phyloP scores from a whole-genome alignment of 2,888 invertebrate species.

The Mylabris sibirica region DNA sequence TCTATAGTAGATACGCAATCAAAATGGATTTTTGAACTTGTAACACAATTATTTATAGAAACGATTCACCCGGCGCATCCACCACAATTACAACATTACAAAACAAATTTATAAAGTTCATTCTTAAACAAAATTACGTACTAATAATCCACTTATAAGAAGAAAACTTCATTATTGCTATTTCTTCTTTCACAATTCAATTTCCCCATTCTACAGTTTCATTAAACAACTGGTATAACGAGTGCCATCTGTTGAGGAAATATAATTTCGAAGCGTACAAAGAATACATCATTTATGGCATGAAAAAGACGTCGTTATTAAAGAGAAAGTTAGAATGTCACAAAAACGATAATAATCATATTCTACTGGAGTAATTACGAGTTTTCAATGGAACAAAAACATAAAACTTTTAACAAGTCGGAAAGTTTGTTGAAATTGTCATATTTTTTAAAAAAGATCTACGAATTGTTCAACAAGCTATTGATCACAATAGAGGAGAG shows the following conservation, averaged over 20 bases:
- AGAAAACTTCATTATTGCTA: neutral
- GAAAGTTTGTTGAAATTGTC: neutral
- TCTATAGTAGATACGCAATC: neutral
- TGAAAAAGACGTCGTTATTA: neutral
- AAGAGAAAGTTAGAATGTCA: neutral
- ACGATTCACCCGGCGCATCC: conserved; percentile 11
- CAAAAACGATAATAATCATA: neutral
- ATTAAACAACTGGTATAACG: neutral
- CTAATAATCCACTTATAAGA: neutral
- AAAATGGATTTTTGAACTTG: neutral
- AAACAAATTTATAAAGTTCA: neutral
- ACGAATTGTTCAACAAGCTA: neutral
- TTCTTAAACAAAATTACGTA: neutral
- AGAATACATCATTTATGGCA: neutral
- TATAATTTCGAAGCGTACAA: neutral
- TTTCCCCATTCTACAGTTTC: neutral
- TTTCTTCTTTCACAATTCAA: neutral
- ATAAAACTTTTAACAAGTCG: neutral
- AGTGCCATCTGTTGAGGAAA: neutral
- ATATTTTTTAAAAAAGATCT: neutral
- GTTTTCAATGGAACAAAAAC: neutral
- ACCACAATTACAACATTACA: conserved; percentile 1
- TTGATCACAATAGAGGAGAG: no score
- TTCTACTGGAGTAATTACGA: neutral
- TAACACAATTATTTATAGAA: neutral